A percentile compares a stretch with the other conserved stretches of the same genome.
These are phyloP conservation scores for Caenorhabditis plicata DNA, from an alignment of 2,888 invertebrate genomes.

Conservation along the genomic window DNA sequence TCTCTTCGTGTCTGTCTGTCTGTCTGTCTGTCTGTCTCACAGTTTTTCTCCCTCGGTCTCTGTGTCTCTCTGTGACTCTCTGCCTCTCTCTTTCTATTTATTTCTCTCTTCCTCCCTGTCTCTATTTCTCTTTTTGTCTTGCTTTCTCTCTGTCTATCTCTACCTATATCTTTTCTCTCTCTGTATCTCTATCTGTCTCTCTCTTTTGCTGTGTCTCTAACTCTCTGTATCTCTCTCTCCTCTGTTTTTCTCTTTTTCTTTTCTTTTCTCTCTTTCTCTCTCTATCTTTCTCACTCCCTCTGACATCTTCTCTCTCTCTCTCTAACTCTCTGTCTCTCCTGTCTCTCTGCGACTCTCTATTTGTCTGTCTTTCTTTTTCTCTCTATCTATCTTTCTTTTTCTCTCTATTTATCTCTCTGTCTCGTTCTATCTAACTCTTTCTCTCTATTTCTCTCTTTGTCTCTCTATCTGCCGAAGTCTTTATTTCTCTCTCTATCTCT, in stretches of 20 bases:
- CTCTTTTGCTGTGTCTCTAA: too few species aligned
- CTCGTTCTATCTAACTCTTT: slow-evolving; percentile 10
- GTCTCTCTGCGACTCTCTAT: neutral
- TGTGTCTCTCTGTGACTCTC: slow-evolving; percentile 3
- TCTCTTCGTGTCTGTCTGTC: slow-evolving; percentile 17
- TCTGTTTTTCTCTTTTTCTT: too few species aligned
- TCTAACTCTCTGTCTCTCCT: too few species aligned
- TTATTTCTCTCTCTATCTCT: too few species aligned
- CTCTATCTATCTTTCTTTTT: slow-evolving; percentile 4
- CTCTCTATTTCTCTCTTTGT: neutral
- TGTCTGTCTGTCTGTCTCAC: neutral
- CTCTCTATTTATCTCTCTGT: slow-evolving; percentile 2
- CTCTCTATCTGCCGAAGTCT: slow-evolving; percentile 8
- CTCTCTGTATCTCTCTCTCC: too few species aligned
- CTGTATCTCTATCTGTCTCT: too few species aligned
- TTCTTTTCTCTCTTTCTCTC: neutral
- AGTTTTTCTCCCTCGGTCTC: slow-evolving; percentile 14
- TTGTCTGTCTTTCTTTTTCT: slow-evolving; percentile 15
- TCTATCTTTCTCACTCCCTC: too few species aligned
- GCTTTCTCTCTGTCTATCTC: slow-evolving; percentile 5
- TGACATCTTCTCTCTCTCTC: too few species aligned
- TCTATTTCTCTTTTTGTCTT: neutral
- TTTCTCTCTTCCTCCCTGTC: slow-evolving; percentile 5
- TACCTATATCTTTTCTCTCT: too few species aligned
- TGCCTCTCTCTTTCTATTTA: slow-evolving; percentile 11